A percentile compares a stretch with the other conserved stretches of the same genome.
phyloP scores from a whole-genome alignment of 2,113 vertebrate genomes.

The Nesospiza acunhae region DNA sequence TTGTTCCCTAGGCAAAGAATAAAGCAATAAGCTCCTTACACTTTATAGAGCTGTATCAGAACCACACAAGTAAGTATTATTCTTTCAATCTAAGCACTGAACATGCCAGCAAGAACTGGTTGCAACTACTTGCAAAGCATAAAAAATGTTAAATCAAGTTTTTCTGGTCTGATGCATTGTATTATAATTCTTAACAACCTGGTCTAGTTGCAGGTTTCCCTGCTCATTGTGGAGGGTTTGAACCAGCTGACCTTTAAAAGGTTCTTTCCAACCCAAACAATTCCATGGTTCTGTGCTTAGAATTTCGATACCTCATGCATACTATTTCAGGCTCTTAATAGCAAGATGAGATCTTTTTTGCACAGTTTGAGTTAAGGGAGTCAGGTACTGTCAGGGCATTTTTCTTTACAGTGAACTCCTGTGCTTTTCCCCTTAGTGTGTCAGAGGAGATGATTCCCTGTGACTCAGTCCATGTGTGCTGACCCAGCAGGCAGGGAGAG shows the following conservation, averaged over 20 bases:
- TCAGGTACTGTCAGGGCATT: background rate
- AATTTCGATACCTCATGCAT: background rate
- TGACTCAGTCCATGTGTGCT: background rate
- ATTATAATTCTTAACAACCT: background rate
- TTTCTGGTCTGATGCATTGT: background rate
- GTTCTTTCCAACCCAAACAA: background rate
- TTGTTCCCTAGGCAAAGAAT: slow-evolving; percentile 89
- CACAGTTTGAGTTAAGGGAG: background rate
- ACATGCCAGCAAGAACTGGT: background rate
- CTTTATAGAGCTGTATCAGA: slow-evolving; percentile 85
- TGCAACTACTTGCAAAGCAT: background rate
- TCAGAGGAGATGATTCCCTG: background rate
- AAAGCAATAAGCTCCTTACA: slow-evolving; percentile 85
- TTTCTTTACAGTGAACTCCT: background rate
- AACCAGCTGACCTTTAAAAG: background rate
- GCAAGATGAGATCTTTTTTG: background rate
- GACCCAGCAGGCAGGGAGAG: background rate
- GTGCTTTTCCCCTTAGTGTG: background rate
- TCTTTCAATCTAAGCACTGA: background rate
- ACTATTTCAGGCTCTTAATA: background rate
- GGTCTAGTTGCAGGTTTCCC: background rate
- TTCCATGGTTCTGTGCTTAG: background rate
- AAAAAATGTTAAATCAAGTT: background rate
- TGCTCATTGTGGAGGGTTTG: background rate
- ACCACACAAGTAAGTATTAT: slow-evolving; percentile 87